These are phyloP conservation scores for Phaethon lepturus DNA, from an alignment of 2,113 vertebrate genomes.

Conservation along the genomic window DNA sequence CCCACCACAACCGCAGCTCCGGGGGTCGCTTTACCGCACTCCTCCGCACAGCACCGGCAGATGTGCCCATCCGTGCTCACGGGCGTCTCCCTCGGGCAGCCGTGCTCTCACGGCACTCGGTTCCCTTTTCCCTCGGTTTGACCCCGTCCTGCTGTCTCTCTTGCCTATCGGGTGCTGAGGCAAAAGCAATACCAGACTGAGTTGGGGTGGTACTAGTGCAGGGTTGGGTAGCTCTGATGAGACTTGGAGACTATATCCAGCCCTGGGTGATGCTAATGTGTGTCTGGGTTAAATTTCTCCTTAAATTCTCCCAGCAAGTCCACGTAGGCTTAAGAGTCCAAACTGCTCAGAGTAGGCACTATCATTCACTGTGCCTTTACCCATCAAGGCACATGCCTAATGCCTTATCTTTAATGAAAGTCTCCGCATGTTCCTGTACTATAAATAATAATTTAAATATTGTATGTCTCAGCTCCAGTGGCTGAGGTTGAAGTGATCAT, in stretches of 20 bases:
- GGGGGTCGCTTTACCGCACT: not conserved
- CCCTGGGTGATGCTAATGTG: not conserved
- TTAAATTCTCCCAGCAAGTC: not conserved
- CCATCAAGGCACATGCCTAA: slow-evolving; percentile 40
- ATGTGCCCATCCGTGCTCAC: not conserved
- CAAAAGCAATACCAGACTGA: not conserved
- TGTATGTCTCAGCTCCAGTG: slow-evolving; percentile 66
- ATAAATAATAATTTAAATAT: slow-evolving; percentile 76
- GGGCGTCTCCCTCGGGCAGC: not conserved
- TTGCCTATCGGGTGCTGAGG: not conserved
- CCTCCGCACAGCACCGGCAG: not conserved
- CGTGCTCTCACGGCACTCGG: fast-evolving
- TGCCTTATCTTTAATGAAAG: slow-evolving; percentile 61
- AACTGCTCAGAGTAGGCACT: not conserved
- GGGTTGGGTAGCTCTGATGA: not conserved
- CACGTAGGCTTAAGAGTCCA: not conserved
- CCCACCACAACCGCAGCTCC: not conserved
- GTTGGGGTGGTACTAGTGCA: not conserved
- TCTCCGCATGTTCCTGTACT: slow-evolving; percentile 58
- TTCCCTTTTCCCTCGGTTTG: not conserved
- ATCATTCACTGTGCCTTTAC: slow-evolving; percentile 30
- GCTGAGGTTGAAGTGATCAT: slow-evolving; percentile 70
- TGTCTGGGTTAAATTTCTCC: not conserved
- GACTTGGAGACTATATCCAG: not conserved
- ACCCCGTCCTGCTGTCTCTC: not conserved